Base-by-base conservation (phyloP, 2,888 invertebrate species). In the Hypomecis atomaria region DNA sequence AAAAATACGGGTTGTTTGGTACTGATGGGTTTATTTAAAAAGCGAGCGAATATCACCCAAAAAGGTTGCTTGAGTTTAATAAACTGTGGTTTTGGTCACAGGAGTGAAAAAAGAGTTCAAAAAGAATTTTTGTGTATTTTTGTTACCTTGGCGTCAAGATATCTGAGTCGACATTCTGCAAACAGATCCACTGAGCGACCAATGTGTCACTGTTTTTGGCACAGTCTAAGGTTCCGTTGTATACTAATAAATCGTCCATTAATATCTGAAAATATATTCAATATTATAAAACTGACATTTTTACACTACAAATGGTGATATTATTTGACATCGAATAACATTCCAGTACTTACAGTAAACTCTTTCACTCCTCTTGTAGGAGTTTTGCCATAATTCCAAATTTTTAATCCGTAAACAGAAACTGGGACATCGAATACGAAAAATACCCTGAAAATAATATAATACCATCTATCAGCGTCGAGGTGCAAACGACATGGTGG, bases 341-440 rank as follows among this genome's bases (percentile, higher is more conserved):
- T 38, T 48, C 4, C 37, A 10, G 34, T 61, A 91, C 94, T 94
- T 87, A 97, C 97, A 69, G 95, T 96, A 86, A 97, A 96, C 87
- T 97, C 97, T 82, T 96, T 96, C 34, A 97, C 96, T 7, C 97
- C 97, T 77, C 97, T 92, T 5, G 88, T 90, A 0, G 96, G 94
- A 0, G 96, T 96, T 88, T 97, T 97, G 38, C 95, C 95, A 81
- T 97, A 97, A 88, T 97, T 97, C 96, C 96, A 97, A 70, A 97
- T 88, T 80, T 96, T 95, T 64, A 97, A 94, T 78, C 95, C 95
- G 10, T 96, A 96, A 9, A 97, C 93, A 11, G 94, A 94, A 1
- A 96, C 94, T 1, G 96, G 96, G 52, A 93, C 85, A 81, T 97
- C 96, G 85, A 97, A 96, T 54, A 97, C 96, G 70, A 97, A 94